These are phyloP conservation scores for Caenorhabditis doughertyi DNA, from an alignment of 2,888 invertebrate species.

Conservation along the genomic window DNA sequence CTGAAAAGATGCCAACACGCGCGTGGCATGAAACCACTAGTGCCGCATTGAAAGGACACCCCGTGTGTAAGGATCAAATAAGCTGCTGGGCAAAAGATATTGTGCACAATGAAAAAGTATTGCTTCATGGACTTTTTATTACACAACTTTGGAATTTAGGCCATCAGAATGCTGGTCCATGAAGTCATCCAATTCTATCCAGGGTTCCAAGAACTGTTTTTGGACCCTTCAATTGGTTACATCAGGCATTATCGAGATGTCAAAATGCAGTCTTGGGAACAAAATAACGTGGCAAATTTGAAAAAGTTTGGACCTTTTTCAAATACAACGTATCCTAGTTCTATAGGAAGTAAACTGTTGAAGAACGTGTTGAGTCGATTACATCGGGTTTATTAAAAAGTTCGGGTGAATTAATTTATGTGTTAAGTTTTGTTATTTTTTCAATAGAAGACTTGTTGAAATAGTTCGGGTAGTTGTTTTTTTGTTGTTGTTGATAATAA, in stretches of 20 bases:
- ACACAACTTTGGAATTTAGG: slow-evolving; percentile 14
- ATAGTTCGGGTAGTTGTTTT: background rate
- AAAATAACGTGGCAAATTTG: slow-evolving; percentile 44
- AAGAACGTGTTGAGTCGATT: slow-evolving; percentile 45
- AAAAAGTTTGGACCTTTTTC: slow-evolving; percentile 49
- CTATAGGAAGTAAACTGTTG: slow-evolving; percentile 27
- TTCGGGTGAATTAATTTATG: slow-evolving; percentile 3
- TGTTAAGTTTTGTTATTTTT: slow-evolving; percentile 1
- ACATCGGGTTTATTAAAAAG: slow-evolving; percentile 49
- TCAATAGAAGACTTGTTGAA: background rate
- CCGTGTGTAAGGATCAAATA: slow-evolving; percentile 42
- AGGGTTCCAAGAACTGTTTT: slow-evolving; percentile 50
- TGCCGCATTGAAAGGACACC: slow-evolving; percentile 54
- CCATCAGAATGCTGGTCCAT: slow-evolving; percentile 54
- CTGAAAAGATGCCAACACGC: slow-evolving; percentile 53
- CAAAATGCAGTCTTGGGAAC: slow-evolving; percentile 60
- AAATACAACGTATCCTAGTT: slow-evolving; percentile 49
- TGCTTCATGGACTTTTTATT: background rate
- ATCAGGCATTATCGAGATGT: slow-evolving; percentile 65
- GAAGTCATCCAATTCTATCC: slow-evolving; percentile 61
- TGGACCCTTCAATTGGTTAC: slow-evolving; percentile 51
- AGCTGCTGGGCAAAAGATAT: slow-evolving; percentile 64
- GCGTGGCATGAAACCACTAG: slow-evolving; percentile 63
- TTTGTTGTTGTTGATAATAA: background rate
- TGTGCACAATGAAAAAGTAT: slow-evolving; percentile 60